Evolutionary conservation across 35 echinoderm and acorn worm species (phyloP).

Genomic region (Lytechinus variegatus): DNA sequence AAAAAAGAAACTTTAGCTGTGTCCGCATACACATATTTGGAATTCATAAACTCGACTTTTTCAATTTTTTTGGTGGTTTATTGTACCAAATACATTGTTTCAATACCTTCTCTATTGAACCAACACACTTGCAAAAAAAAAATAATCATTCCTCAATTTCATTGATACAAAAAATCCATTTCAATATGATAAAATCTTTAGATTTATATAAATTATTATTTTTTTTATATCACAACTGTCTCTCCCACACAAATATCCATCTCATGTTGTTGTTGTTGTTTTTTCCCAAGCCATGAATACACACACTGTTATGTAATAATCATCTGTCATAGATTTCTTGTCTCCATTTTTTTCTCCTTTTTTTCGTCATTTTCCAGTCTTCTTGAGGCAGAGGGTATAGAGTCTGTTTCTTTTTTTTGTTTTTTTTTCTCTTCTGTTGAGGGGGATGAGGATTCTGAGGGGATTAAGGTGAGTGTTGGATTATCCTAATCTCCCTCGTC

Average conservation of each 20-base stretch:
- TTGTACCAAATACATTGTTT: not conserved
- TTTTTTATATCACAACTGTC: not conserved
- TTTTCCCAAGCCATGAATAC: conserved; percentile 19
- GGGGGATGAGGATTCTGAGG: conserved; percentile 45
- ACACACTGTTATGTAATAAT: conserved; percentile 27
- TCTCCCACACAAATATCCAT: not conserved
- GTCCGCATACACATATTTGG: not conserved
- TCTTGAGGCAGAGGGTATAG: conserved; percentile 36
- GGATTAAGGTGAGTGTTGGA: conserved; percentile 46
- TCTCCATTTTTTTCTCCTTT: conserved; percentile 9
- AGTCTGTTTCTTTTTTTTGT: not conserved
- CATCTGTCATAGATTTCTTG: conserved; percentile 3
- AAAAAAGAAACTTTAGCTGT: not conserved
- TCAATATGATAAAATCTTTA: conserved; percentile 37
- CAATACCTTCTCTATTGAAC: not conserved
- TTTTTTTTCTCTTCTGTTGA: conserved; percentile 12
- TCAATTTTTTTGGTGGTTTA: not conserved
- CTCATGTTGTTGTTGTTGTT: not conserved
- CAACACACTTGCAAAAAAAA: not conserved
- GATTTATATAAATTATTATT: conserved; percentile 49
- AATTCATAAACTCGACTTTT: not conserved
- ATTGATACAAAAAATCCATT: conserved; percentile 44
- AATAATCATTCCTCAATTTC: conserved; percentile 16
- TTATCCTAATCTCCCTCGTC: conserved; percentile 53
- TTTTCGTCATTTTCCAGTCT: not conserved